Base-by-base conservation (phyloP, 2,113 vertebrate genomes). In the Coreoperca whiteheadi region DNA sequence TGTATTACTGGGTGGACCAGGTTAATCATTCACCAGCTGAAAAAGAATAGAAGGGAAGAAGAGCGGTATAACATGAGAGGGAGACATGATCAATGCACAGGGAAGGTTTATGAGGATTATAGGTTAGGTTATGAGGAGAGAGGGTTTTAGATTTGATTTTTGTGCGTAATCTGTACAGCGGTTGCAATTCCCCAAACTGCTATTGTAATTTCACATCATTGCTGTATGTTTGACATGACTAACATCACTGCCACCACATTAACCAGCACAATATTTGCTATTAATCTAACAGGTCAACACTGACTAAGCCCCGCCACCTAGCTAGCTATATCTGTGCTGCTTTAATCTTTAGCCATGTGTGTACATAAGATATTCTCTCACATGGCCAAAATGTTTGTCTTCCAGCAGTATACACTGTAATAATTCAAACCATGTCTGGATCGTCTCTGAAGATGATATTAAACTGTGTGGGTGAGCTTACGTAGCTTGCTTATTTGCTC, bases 271-370 rank as follows among this genome's bases (percentile, higher is more conserved):
- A 53, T 79, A 79, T 89, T 88, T 92, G 72, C 43, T 76, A 73
- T 89, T 87, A 77, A 88, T 93, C 80, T 75, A 68, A 48, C 73
- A 11, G 79, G 73, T 90, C 85, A 88, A 87, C 70, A 81, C 28
- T 53, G 75, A 87, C 70, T 64, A 69, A 51, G 28, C 23, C 18
- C 39, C 20, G 3, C 2, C 41, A 15, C 5, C 20, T 14, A 15
- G n/a, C 73, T 25, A 50, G 56, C 56, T 48, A 3, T 43, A 51
- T 72, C 32, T 65, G 54, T 28, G 25, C 25, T 4, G 5, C 34
- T 74, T 51, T 83, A 77, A 85, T 89, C 85, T 88, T 68, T 12
- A 72, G 25, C 71, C 48, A 43, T 79, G 74, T 90, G 83, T 86
- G 79, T 85, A 72, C 78, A 85, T 9, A 82, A 81, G 66, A 81